Percentiles rank a stretch among this genome's conserved stretches.
phyloP scores from a whole-genome alignment of 2,113 vertebrate genomes.

The Myotis brandtii region DNA sequence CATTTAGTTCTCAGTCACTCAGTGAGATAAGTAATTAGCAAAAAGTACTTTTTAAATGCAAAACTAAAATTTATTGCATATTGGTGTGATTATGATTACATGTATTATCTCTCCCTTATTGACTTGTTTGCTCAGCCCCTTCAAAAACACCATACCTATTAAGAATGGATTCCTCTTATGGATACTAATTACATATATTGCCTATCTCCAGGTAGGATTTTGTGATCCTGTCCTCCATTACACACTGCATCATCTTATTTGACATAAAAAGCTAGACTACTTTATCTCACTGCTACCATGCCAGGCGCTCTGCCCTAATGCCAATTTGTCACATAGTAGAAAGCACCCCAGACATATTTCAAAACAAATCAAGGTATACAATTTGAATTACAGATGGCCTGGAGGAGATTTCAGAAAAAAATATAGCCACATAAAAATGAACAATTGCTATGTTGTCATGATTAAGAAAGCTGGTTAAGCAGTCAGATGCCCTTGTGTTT shows the following conservation, averaged over 20 bases:
- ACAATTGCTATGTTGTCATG: too few relatives aligned
- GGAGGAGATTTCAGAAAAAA: not conserved
- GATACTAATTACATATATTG: not conserved
- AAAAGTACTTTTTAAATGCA: not conserved
- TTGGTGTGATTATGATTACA: not conserved
- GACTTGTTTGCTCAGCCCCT: not conserved
- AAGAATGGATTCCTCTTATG: not conserved
- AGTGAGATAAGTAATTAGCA: not conserved
- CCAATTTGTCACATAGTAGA: not conserved
- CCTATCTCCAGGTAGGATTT: not conserved
- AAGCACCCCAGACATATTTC: not conserved
- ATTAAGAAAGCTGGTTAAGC: not conserved
- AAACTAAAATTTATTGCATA: not conserved
- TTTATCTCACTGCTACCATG: not conserved
- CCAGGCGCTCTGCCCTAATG: not conserved
- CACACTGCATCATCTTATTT: not conserved
- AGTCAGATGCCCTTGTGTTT: not conserved
- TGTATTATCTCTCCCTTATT: not conserved
- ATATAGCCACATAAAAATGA: not conserved
- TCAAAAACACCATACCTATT: not conserved
- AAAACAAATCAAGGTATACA: not conserved
- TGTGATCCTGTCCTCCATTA: not conserved
- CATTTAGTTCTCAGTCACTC: not conserved
- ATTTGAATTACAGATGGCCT: not conserved
- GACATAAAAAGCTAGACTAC: not conserved